Conservation (phyloP, 2,797 vertebrate species). For the Morelia viridis region DNA sequence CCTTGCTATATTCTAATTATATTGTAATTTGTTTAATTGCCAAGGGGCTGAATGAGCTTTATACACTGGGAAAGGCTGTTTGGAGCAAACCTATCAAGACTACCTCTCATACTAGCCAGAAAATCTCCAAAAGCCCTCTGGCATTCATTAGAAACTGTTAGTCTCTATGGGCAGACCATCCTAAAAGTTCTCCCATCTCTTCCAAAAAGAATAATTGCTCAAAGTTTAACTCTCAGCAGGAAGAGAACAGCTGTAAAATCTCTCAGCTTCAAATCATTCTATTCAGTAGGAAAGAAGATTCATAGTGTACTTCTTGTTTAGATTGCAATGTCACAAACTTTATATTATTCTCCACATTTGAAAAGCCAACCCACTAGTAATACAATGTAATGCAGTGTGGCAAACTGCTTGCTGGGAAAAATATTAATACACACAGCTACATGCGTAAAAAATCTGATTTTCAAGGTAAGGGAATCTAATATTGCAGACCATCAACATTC, state of each 20-base stretch:
- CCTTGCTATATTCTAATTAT: not conserved
- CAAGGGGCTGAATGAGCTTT: not conserved
- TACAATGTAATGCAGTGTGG: not conserved
- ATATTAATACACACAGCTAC: not conserved
- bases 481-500: not conserved
- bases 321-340: not conserved
- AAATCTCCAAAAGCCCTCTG: not conserved
- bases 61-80: not conserved
- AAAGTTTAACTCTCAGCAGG: not conserved
- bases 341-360: not conserved
- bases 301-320: not conserved
- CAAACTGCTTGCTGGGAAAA: not conserved
- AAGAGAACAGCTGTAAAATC: not conserved
- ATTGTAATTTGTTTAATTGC: not conserved
- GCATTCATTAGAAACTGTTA: not conserved
- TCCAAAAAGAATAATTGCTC: not conserved
- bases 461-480: not conserved
- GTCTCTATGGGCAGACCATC: not conserved
- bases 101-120: not conserved
- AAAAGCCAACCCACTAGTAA: not conserved
- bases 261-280: not conserved
- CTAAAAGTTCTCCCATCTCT: not conserved
- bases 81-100: not conserved
- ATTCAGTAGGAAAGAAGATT: not conserved
- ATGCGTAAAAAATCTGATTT: not conserved